Conservation (phyloP, 2,888 invertebrate species). For the Plagiodera versicolora region DNA sequence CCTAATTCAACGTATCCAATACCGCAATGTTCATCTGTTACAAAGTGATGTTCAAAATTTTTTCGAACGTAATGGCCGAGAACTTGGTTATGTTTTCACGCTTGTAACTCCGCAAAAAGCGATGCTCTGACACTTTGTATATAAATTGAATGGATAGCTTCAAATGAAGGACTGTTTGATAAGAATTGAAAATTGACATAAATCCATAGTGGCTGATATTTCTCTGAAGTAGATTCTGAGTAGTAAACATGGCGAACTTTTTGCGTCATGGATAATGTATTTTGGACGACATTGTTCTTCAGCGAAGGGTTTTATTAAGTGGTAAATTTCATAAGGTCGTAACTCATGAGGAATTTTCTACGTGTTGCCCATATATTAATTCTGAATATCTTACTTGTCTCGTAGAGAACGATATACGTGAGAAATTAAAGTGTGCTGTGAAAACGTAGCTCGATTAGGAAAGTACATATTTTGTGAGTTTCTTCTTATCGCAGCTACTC, state of each 20-base stretch:
- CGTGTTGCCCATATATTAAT: constrained; percentile 42
- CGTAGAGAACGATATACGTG: constrained; percentile 47
- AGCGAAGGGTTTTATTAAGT: constrained; percentile 35
- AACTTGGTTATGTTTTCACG: too few species aligned
- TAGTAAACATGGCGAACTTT: constrained; percentile 8
- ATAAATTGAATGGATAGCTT: too few species aligned
- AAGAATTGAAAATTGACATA: too few species aligned
- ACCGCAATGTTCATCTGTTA: neutral
- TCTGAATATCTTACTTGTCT: constrained; percentile 42
- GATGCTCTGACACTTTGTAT: too few species aligned
- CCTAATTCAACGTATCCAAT: constrained; percentile 7
- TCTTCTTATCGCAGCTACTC: neutral
- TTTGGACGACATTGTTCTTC: constrained; percentile 16
- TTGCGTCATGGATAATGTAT: constrained; percentile 14
- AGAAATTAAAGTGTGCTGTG: constrained; percentile 44
- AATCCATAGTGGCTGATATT: too few species aligned
- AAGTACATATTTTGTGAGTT: neutral
- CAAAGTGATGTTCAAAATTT: too few species aligned
- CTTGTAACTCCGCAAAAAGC: too few species aligned
- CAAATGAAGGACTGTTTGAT: too few species aligned
- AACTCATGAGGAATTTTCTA: constrained; percentile 40
- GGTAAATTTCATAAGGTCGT: constrained; percentile 43
- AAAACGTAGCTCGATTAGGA: constrained; percentile 29
- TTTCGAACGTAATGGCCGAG: too few species aligned
- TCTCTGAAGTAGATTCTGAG: neutral